phyloP scores from a whole-genome alignment of 2,113 vertebrate species.

The Arvicanthis niloticus region DNA sequence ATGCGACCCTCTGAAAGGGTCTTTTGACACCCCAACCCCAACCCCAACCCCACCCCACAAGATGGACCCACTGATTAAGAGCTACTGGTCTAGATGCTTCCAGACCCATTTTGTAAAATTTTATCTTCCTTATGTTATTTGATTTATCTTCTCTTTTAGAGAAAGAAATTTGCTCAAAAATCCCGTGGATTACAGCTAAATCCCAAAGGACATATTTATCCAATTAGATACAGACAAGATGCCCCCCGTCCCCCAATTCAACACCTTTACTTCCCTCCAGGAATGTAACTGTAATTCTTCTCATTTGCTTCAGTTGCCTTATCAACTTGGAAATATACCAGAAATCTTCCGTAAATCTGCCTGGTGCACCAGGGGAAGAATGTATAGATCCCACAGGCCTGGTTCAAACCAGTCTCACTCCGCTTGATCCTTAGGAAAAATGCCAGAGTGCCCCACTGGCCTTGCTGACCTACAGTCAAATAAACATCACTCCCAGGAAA shows the following conservation, averaged over 20 bases:
- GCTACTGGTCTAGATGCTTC: constrained; percentile 9
- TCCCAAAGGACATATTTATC: constrained; percentile 43
- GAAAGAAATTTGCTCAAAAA: constrained; percentile 61
- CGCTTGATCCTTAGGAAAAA: background rate
- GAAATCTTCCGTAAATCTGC: background rate
- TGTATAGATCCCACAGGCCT: background rate
- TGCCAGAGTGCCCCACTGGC: background rate
- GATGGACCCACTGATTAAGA: background rate
- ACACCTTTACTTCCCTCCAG: background rate
- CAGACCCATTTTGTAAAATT: background rate
- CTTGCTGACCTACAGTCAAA: background rate
- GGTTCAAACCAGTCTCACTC: background rate
- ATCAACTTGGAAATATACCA: constrained; percentile 2
- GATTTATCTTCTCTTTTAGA: constrained; percentile 43
- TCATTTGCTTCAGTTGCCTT: background rate
- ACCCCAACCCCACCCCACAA: too few species aligned
- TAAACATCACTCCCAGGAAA: background rate
- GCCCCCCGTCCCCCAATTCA: background rate
- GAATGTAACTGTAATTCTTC: constrained; percentile 13
- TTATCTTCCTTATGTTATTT: constrained; percentile 28
- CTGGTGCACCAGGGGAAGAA: background rate
- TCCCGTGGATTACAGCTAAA: constrained; percentile 48
- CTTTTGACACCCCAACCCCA: too few species aligned
- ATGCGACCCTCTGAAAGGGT: background rate
- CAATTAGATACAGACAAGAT: background rate